These are phyloP conservation scores for Scaptomyza montana DNA, from an alignment of 1,140 invertebrate genomes.

Conservation along the genomic window DNA sequence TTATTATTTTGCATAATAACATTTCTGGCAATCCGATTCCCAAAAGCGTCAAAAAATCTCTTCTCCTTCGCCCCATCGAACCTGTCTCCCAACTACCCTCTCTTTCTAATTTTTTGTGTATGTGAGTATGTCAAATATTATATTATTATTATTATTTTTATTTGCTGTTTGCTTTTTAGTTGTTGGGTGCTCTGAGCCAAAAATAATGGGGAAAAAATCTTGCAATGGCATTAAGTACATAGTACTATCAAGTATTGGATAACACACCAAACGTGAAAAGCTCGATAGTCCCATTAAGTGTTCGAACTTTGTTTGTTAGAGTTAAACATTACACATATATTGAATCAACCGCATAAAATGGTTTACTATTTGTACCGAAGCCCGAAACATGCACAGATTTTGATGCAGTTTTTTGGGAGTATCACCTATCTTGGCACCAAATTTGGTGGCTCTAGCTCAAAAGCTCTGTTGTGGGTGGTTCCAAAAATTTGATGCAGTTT, in stretches of 20 bases:
- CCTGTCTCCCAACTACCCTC: neutral
- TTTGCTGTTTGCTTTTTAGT: neutral
- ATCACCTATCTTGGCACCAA: no score
- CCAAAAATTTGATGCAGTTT: no score
- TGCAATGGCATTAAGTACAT: slow-evolving; percentile 41
- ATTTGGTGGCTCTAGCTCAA: no score
- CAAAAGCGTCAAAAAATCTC: neutral
- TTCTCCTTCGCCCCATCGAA: neutral
- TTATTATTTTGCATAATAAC: slow-evolving; percentile 82
- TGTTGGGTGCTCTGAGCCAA: slow-evolving; percentile 23
- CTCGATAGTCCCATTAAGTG: neutral
- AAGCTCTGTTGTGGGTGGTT: no score
- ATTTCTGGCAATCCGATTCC: slow-evolving; percentile 56
- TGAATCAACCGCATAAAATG: no score
- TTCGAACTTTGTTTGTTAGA: neutral
- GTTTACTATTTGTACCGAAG: no score
- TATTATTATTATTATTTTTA: slow-evolving; percentile 21
- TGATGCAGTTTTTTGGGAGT: no score
- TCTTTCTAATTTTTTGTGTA: neutral
- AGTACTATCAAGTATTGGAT: neutral
- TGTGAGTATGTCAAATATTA: neutral
- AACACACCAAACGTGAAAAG: neutral
- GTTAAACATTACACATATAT: neutral
- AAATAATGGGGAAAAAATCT: neutral
- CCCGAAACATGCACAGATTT: no score